Base-by-base conservation (phyloP, 2,888 invertebrate species). In the Esperia sulphurella region DNA sequence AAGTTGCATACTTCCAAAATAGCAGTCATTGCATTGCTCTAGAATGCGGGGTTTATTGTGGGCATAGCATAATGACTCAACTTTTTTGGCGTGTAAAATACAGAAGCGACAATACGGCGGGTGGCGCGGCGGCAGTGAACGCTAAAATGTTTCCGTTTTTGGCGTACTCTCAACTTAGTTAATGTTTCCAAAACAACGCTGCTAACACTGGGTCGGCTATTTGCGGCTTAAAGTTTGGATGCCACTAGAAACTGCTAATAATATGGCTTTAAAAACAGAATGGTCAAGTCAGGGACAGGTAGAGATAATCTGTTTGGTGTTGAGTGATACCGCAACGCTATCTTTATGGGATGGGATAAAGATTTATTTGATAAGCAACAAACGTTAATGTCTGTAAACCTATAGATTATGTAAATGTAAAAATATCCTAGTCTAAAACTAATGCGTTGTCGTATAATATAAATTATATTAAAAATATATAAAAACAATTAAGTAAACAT, bases 91-190 rank as follows among this genome's bases (percentile, higher is more conserved):
- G 64, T 68, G 68, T 75, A 75, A 77, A 73, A 71, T 69, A 71
- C 68, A 71, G 71, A 65, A 68, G 73, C 71, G 76, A 76, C 82
- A 80, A 83, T 76, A 78, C 61, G 68, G 74, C 70, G 68, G 68
- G 62, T 21, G 31, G 44, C 10, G 41, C 43, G 14, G 66, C 55
- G 64, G 63, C 69, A 57, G 51, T 55, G 51, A 41, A 75, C 74
- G 74, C 70, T 81, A 80, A 84, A 86, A 84, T 78, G 83, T 74
- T 81, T 81, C 80, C 83, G 79, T 78, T 86, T 86, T 85, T 85
- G 88, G 88, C 88, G 74, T 73, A 62, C 84, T 78, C 79, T 84
- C 86, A 87, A 88, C 71, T 84, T 80, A 80, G 84, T 86, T 86
- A 86, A 88, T 87, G 84, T 80, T 82, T 69, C 73, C 78, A 80